A percentile compares a stretch with the other conserved stretches of the same genome.
Evolutionary conservation across 2,888 invertebrate genomes (phyloP).

Genomic region (Tigriopus californicus): DNA sequence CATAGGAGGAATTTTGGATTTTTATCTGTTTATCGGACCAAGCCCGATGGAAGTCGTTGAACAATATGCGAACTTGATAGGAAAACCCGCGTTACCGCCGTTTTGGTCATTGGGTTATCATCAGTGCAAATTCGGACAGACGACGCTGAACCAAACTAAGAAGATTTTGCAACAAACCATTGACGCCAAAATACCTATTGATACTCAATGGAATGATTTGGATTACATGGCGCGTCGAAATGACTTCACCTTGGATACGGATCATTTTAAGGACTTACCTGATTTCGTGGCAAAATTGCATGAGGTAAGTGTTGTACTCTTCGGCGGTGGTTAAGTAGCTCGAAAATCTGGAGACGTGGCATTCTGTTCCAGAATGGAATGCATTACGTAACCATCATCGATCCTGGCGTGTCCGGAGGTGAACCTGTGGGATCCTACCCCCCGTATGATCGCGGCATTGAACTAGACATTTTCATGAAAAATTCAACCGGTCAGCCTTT

Average conservation of each 20-base stretch:
- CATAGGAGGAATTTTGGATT: slow-evolving; percentile 25
- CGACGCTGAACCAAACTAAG: slow-evolving; percentile 41
- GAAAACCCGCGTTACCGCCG: slow-evolving; percentile 29
- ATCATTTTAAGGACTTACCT: slow-evolving; percentile 41
- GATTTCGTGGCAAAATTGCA: slow-evolving; percentile 49
- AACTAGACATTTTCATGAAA: slow-evolving; percentile 22
- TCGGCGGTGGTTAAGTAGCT: too few relatives aligned
- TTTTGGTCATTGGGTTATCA: slow-evolving; percentile 80
- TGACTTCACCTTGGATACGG: slow-evolving; percentile 54
- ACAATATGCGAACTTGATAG: slow-evolving; percentile 26
- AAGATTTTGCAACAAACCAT: slow-evolving; percentile 46
- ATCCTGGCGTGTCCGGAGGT: slow-evolving; percentile 35
- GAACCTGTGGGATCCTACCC: slow-evolving; percentile 30
- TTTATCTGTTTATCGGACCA: slow-evolving; percentile 28
- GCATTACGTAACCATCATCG: slow-evolving; percentile 15
- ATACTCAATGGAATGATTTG: slow-evolving; percentile 57
- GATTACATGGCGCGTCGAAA: slow-evolving; percentile 61
- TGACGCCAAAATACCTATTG: slow-evolving; percentile 49
- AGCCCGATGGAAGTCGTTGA: slow-evolving; percentile 24
- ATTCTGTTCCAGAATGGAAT: slow-evolving; percentile 21
- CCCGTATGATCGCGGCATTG: slow-evolving; percentile 20
- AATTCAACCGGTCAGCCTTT: slow-evolving; percentile 27
- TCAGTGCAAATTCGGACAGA: slow-evolving; percentile 53
- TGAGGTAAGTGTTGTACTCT: slow-evolving; percentile 27
- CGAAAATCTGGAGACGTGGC: too few relatives aligned